phyloP scores from a whole-genome alignment of 2,113 vertebrate genomes.

The Corvus cornix region DNA sequence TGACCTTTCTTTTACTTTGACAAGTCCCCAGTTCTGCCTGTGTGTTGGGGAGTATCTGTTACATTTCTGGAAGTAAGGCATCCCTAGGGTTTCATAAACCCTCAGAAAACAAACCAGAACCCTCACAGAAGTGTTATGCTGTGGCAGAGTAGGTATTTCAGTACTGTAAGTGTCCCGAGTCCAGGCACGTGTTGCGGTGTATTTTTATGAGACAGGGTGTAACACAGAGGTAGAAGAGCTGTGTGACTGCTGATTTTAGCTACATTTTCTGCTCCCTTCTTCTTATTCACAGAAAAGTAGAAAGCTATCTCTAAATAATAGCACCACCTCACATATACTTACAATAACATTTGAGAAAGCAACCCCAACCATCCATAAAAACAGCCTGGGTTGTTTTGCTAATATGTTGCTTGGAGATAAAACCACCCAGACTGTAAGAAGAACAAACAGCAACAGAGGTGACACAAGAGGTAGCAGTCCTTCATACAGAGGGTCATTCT shows the following conservation, averaged over 20 bases:
- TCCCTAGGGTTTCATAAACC: background rate
- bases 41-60: background rate
- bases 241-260: background rate
- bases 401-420: slow-evolving; percentile 53
- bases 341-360: slow-evolving; percentile 63
- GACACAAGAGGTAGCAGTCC: slow-evolving; percentile 61
- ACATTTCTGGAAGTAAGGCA: background rate
- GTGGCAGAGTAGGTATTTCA: background rate
- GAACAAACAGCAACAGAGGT: slow-evolving; percentile 47
- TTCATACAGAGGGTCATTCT: slow-evolving; percentile 58
- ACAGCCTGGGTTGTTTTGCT: slow-evolving; percentile 50
- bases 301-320: background rate
- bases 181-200: background rate
- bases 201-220: background rate
- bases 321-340: slow-evolving; percentile 12
- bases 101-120: background rate
- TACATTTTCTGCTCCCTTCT: background rate
- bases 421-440: slow-evolving; percentile 58
- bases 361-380: slow-evolving; percentile 62
- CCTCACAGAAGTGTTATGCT: background rate
- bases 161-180: background rate
- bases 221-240: background rate
- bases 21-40: background rate
- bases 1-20: background rate
- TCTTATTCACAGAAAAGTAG: background rate